Evolutionary conservation across 2,888 invertebrate genomes (phyloP).

Genomic region (Metalampra italica): DNA sequence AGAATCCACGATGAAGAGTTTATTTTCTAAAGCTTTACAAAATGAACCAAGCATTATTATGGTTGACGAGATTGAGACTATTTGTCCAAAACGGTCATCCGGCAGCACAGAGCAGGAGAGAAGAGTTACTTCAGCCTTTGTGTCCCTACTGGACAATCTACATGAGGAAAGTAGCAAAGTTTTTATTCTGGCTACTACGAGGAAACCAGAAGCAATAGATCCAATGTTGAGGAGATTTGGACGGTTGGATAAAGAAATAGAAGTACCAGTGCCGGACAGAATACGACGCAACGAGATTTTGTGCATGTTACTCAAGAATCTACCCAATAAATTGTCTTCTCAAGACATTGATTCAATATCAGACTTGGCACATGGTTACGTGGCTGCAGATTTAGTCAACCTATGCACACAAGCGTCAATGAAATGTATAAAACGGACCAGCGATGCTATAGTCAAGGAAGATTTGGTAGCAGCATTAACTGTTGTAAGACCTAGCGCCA

Average conservation of each 20-base stretch:
- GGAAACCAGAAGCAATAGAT: conserved; percentile 87
- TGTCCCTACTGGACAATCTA: conserved; percentile 79
- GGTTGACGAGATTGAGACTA: conserved; percentile 90
- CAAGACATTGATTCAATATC: conserved; percentile 82
- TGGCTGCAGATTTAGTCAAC: conserved; percentile 91
- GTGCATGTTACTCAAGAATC: conserved; percentile 76
- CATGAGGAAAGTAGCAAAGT: conserved; percentile 72
- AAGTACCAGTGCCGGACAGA: conserved; percentile 86
- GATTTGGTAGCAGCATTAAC: conserved; percentile 83
- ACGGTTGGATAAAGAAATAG: conserved; percentile 88
- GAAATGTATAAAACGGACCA: conserved; percentile 74
- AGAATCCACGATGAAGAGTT: conserved; percentile 81
- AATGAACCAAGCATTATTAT: conserved; percentile 88
- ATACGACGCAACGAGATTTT: conserved; percentile 83
- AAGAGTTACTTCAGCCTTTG: conserved; percentile 83
- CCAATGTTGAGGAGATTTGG: conserved; percentile 87
- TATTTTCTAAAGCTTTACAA: conserved; percentile 84
- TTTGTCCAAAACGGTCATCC: conserved; percentile 83
- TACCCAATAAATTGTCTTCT: conserved; percentile 75
- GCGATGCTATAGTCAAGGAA: conserved; percentile 50
- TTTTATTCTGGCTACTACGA: conserved; percentile 87
- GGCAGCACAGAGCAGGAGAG: conserved; percentile 83
- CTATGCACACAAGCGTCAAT: conserved; percentile 86
- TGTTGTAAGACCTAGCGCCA: conserved; percentile 90
- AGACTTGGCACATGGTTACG: conserved; percentile 90